A percentile compares a stretch with the other conserved stretches of the same genome.
Conservation (phyloP, 2,888 invertebrate species). For the Ecliptopera silaceata region DNA sequence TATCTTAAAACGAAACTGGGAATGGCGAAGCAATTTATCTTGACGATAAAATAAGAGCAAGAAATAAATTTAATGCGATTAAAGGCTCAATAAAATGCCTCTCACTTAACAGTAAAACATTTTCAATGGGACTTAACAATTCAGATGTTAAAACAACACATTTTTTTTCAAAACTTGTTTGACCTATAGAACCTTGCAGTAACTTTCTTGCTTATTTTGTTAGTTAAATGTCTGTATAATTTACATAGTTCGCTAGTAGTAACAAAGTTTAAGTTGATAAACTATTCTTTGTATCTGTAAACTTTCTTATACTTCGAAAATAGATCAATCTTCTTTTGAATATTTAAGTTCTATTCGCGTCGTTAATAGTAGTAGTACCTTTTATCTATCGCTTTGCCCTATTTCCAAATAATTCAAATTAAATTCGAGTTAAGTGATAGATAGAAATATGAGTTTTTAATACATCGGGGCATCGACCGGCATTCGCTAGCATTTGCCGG, state of each 20-base stretch:
- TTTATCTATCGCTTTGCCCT: conserved; percentile 8
- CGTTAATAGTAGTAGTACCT: no score
- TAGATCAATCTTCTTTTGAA: background rate
- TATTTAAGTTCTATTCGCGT: background rate
- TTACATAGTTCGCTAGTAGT: background rate
- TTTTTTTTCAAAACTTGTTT: background rate
- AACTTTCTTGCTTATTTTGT: background rate
- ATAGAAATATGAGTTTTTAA: conserved; percentile 28
- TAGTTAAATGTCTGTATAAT: background rate
- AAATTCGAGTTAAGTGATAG: conserved; percentile 18
- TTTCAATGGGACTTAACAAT: background rate
- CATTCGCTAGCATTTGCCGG: conserved; percentile 22
- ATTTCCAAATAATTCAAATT: conserved; percentile 26
- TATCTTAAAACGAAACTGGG: conserved; percentile 28
- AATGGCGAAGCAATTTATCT: conserved; percentile 30
- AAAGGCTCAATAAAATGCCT: conserved; percentile 11
- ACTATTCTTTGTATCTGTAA: conserved; percentile 13
- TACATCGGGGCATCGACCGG: conserved; percentile 32
- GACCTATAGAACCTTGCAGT: background rate
- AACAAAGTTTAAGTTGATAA: background rate
- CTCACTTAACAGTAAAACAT: conserved; percentile 1
- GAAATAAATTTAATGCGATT: conserved; percentile 17
- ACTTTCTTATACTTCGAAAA: conserved; percentile 21
- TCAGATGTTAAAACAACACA: background rate
- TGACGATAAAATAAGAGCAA: conserved; percentile 29